Evolutionary conservation across 1,140 invertebrate species (phyloP), one percentile per base, ranked within the genome.

Genomic region (Berghia stephanieae): DNA sequence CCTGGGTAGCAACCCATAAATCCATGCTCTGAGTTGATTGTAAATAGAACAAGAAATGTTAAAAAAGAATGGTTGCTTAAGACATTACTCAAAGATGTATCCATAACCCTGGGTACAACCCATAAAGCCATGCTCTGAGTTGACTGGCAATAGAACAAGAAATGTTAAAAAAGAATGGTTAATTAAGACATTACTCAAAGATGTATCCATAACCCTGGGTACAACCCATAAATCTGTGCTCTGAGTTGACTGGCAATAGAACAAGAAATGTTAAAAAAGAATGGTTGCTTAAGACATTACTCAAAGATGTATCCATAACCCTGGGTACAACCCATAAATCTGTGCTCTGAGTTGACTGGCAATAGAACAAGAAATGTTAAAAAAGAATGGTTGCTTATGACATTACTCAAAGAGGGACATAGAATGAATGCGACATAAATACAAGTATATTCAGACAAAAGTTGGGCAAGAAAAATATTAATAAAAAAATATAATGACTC

Each of bases 31-130:
- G 71, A 13, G 67, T 57, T 18, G 24, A 38, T 38, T 16, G 2
- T 49, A 73, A 43, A 71, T 55, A 63, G 27, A 79, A 24, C 16
- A 78, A 36, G 13, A 73, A 27, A 46, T 21, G 38, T 18, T 16
- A 55, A 52, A 0, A 73, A 73, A 73, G 10, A 73, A 49, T 55
- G 13, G 10, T 16, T 2, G 24, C 49, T 0, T 52, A 52, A 52
- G 24, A 52, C 24, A 52, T n/a, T 66, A 27, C 60, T 16, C 31
- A 24, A 10, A 66, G 13, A 66, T 31, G 91, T 85, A 83, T 93
- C 93, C 79, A 91, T 91, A 42, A 93, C 89, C 42, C 91, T 88
- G 2, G 92, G 92, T 2, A 93, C n/a, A 92, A 91, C 5, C 91
- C 88, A 66, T 84, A 80, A 60, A 87, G 52, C 86, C 86, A 87